Evolutionary conservation across 1,140 invertebrate species (phyloP).

Genomic region (Drosophila mauritiana): DNA sequence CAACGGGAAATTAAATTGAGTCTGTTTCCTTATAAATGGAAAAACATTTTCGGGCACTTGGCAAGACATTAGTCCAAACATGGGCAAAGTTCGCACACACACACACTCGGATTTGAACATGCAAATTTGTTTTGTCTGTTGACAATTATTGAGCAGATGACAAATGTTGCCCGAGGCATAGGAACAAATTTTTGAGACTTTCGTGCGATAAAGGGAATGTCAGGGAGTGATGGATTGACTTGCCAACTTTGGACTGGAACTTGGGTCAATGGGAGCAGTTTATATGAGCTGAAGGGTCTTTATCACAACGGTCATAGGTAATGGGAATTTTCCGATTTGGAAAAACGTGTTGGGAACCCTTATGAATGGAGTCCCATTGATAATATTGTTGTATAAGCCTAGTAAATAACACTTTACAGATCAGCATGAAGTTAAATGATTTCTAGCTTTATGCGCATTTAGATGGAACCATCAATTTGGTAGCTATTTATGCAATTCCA

Average conservation of each 20-base stretch:
- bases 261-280: constrained; percentile 15
- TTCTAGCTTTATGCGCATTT: not conserved
- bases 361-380: not conserved
- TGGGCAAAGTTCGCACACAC: constrained; percentile 27
- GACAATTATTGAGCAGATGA: constrained; percentile 78
- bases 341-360: not conserved
- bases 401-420: not conserved
- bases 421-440: not conserved
- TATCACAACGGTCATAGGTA: not conserved
- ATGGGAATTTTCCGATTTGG: not conserved
- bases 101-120: constrained; percentile 9
- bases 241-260: constrained; percentile 1
- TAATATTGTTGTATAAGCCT: not conserved
- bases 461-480: no score
- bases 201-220: not conserved
- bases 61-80: constrained; percentile 53
- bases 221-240: constrained; percentile 32
- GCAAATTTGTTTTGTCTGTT: constrained; percentile 45
- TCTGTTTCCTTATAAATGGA: constrained; percentile 74
- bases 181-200: constrained; percentile 22
- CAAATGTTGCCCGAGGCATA: constrained; percentile 50
- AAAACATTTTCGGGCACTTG: constrained; percentile 69
- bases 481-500: no score
- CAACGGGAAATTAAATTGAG: constrained; percentile 77
- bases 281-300: constrained; percentile 3